Evolutionary conservation across 1,140 invertebrate species (phyloP).

Genomic region (Zaprionus vittiger): DNA sequence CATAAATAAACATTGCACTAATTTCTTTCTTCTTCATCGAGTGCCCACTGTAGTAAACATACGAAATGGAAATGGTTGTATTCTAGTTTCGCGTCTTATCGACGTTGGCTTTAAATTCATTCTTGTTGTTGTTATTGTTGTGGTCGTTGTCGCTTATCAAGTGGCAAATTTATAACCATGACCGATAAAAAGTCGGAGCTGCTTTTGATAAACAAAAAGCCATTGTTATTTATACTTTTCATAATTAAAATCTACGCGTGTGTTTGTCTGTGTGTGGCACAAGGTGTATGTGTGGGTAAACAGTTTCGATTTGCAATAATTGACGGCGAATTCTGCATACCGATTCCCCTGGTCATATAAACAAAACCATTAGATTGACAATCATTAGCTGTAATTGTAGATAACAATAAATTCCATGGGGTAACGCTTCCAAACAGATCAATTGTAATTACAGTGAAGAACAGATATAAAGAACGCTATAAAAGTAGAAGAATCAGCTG

Average conservation of each 20-base stretch:
- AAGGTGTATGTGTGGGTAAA: conserved; percentile 2
- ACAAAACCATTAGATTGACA: conserved; percentile 7
- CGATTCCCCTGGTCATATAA: background rate
- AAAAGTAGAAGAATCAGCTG: background rate
- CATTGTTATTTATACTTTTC: conserved; percentile 42
- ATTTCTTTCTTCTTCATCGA: background rate
- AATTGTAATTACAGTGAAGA: too few species aligned
- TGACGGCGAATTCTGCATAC: background rate
- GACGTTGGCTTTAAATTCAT: conserved; percentile 30
- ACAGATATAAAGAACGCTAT: background rate
- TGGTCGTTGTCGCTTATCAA: conserved; percentile 31
- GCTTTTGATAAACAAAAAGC: conserved; percentile 45
- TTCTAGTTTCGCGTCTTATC: conserved; percentile 28
- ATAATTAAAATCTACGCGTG: conserved; percentile 38
- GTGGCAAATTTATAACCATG: conserved; percentile 46
- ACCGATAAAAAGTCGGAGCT: conserved; percentile 44
- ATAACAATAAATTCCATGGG: background rate
- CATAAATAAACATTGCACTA: background rate
- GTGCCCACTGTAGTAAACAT: background rate
- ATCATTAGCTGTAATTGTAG: conserved; percentile 4
- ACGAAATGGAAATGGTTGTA: background rate
- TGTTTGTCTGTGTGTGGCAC: background rate
- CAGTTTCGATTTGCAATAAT: conserved; percentile 8
- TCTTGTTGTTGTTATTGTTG: conserved; percentile 1
- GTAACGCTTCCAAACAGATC: background rate